Evolutionary conservation across 2,888 invertebrate species (phyloP), one percentile per base, ranked within the genome.

Genomic region (Apamea anceps): DNA sequence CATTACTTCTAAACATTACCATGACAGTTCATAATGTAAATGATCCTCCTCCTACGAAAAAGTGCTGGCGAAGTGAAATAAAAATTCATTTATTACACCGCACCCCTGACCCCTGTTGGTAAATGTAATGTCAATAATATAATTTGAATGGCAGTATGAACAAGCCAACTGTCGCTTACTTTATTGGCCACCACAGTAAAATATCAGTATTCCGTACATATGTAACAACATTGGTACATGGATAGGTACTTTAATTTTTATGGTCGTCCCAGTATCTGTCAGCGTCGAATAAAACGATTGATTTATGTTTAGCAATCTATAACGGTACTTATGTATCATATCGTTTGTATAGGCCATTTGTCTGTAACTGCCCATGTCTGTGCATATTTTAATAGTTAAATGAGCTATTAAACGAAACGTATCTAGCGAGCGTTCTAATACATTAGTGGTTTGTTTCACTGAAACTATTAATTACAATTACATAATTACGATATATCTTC

Each of bases 121-220:
- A 57, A 80, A 82, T 84, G 86, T 86, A 74, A 81, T 82, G 85
- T 73, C 90, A 90, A 90, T 90, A 87, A 89, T 78, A 79, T 89
- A 85, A 90, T 90, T 90, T 88, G 89, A 85, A 86, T 85, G 74
- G 79, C 70, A 60, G 62, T 45, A 77, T 80, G 73, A 81, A 85
- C 85, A 88, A 81, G 78, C 81, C 93, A 85, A 81, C 82, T 83
- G 83, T 77, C 81, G 54, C 85, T 63, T 60, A 73, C 42, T 85
- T 85, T 85, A 87, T 81, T 72, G 75, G 60, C 42, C 79, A 79
- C 77, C 72, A 65, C 65, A 78, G 7, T 75, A 68, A 84, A 71
- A 76, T 67, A 76, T 84, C 45, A 54, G 63, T 67, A 75, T 78
- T 79, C 48, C 12, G 48, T 62, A 66, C 54, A 73, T 75, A 75